A percentile compares a stretch with the other conserved stretches of the same genome.
phyloP scores from a whole-genome alignment of 1,140 invertebrate genomes.

The Drosophila pectinifera region DNA sequence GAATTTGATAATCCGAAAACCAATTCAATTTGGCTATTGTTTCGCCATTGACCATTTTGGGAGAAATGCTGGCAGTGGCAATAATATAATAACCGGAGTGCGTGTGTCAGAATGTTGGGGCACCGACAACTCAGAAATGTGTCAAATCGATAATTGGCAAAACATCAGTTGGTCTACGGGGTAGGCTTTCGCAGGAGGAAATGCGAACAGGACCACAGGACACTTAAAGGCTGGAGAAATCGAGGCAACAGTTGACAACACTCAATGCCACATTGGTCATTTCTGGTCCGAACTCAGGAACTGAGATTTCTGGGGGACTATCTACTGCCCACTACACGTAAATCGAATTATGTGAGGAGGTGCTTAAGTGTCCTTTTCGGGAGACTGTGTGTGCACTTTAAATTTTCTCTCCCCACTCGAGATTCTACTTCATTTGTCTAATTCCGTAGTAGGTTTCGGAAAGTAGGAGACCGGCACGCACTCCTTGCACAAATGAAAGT shows the following conservation, averaged over 20 bases:
- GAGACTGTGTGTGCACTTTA: constrained; percentile 40
- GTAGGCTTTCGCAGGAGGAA: background rate
- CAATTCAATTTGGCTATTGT: constrained; percentile 51
- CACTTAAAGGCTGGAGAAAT: constrained; percentile 18
- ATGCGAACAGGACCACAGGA: constrained; percentile 12
- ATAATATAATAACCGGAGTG: constrained; percentile 34
- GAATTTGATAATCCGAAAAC: constrained; percentile 51
- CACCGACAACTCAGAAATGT: constrained; percentile 60
- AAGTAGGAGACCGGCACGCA: constrained; percentile 54
- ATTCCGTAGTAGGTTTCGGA: constrained; percentile 66
- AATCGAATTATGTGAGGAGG: constrained; percentile 79
- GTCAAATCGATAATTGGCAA: constrained; percentile 82
- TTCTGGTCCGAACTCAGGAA: constrained; percentile 23
- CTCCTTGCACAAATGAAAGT: constrained; percentile 75
- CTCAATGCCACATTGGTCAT: constrained; percentile 25
- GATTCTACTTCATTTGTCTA: constrained; percentile 82
- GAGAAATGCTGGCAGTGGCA: constrained; percentile 20
- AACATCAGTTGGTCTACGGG: constrained; percentile 24
- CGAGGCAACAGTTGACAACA: constrained; percentile 41
- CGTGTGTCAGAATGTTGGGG: constrained; percentile 71
- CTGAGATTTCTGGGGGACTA: too few relatives aligned
- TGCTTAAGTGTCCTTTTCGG: constrained; percentile 71
- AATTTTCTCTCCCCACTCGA: constrained; percentile 61
- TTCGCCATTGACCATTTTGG: constrained; percentile 40
- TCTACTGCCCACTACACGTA: constrained; percentile 69